Conservation (phyloP, 2,797 vertebrate genomes). For the Kryptopterus vitreolus region DNA sequence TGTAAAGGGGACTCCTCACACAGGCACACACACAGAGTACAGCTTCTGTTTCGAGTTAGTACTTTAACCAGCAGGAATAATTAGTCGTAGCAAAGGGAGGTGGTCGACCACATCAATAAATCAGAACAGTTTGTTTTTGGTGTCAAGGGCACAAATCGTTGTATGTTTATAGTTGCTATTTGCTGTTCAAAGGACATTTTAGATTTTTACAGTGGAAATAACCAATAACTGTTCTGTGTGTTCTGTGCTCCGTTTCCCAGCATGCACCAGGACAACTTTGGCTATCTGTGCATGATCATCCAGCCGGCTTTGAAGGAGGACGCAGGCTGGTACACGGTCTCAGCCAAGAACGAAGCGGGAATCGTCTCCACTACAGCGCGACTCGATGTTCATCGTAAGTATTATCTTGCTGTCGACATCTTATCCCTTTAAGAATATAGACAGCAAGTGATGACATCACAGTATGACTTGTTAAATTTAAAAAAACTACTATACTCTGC, state of each 20-base stretch:
- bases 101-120: slow-evolving; percentile 17
- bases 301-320: slow-evolving; percentile 95
- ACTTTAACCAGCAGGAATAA: slow-evolving; percentile 21
- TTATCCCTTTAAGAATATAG: too few species aligned
- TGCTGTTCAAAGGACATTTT: not conserved
- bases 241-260: slow-evolving; percentile 65
- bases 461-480: too few species aligned
- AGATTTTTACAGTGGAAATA: not conserved
- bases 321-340: slow-evolving; percentile 96
- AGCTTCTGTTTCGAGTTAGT: not conserved
- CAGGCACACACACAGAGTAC: slow-evolving; percentile 6
- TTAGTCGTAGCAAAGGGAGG: not conserved
- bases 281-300: slow-evolving; percentile 98
- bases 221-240: slow-evolving; percentile 4
- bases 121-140: slow-evolving; percentile 21
- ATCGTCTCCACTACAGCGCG: slow-evolving; percentile 96
- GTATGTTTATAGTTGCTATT: not conserved
- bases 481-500: too few species aligned
- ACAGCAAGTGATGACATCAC: too few species aligned
- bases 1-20: slow-evolving; percentile 43
- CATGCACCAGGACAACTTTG: slow-evolving; percentile 97
- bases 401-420: too few species aligned
- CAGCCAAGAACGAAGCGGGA: slow-evolving; percentile 96
- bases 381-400: slow-evolving; percentile 89
- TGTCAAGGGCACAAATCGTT: not conserved